Conservation (phyloP, 2,888 invertebrate species). For the Microctonus brassicae region DNA sequence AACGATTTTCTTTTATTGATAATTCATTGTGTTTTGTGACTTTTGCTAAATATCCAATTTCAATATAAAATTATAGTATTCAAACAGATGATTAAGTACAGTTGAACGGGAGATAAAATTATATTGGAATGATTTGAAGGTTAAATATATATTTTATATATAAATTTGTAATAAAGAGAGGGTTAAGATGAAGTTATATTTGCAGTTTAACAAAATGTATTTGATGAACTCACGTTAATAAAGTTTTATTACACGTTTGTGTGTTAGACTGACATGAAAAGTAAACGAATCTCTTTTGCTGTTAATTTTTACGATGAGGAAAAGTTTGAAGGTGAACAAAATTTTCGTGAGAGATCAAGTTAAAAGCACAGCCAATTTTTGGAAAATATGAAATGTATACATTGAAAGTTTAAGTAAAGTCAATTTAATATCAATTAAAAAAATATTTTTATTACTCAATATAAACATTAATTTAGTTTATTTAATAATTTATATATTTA, state of each 20-base stretch:
- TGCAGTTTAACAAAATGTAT: slow-evolving; percentile 1
- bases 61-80: no score
- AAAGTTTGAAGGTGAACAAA: slow-evolving; percentile 16
- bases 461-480: not conserved
- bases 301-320: not conserved
- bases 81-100: not conserved
- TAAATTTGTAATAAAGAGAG: not conserved
- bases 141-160: no score
- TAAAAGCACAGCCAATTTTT: not conserved
- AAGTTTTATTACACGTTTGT: slow-evolving; percentile 15
- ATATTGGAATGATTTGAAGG: not conserved
- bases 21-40: no score
- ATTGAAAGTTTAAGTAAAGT: not conserved
- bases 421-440: not conserved
- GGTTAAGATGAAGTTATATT: not conserved
- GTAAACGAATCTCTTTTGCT: slow-evolving; percentile 12
- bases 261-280: slow-evolving; percentile 19
- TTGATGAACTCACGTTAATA: slow-evolving; percentile 24
- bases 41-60: no score
- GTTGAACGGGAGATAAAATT: not conserved
- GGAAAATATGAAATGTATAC: not conserved
- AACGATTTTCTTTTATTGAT: no score
- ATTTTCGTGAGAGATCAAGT: slow-evolving; percentile 6
- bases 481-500: no score
- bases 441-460: not conserved